phyloP scores from a whole-genome alignment of 2,888 invertebrate species.

The Papilio elwesi region DNA sequence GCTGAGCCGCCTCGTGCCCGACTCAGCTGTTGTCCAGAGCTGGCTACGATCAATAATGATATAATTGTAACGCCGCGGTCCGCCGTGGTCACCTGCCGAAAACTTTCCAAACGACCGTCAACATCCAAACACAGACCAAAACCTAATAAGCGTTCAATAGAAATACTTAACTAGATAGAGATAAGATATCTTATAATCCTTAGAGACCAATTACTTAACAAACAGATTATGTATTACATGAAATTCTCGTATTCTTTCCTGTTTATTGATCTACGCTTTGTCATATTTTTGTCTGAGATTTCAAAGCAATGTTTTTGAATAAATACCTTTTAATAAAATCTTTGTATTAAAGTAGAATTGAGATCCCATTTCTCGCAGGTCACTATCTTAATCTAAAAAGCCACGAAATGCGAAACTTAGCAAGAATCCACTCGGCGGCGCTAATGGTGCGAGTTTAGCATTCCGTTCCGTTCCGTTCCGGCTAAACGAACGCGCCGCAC shows the following conservation, averaged over 20 bases:
- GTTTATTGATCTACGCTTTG: too few relatives aligned
- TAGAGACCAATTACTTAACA: too few relatives aligned
- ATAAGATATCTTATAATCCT: too few relatives aligned
- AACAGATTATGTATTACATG: too few relatives aligned
- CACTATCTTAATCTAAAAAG: not conserved
- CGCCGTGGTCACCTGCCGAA: conserved; percentile 4
- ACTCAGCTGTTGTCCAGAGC: conserved; percentile 77
- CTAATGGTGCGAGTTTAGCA: conserved; percentile 20
- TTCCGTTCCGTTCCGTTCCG: conserved; percentile 25
- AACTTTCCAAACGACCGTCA: not conserved
- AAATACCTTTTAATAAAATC: too few relatives aligned
- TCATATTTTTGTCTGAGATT: too few relatives aligned
- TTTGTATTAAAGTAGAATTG: not conserved
- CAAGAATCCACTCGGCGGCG: conserved; percentile 11
- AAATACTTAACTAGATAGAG: too few relatives aligned
- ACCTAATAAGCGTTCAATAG: too few relatives aligned
- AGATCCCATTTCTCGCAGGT: not conserved
- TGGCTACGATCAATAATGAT: conserved; percentile 73
- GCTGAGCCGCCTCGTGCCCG: conserved; percentile 71
- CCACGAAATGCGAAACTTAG: conserved; percentile 26
- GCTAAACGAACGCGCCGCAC: conserved; percentile 3
- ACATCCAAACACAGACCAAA: not conserved
- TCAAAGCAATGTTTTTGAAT: too few relatives aligned
- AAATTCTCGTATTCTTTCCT: too few relatives aligned
- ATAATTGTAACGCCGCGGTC: conserved; percentile 58